Evolutionary conservation across 2,797 vertebrate species (phyloP), one percentile per base, ranked within the genome.

Genomic region (Malurus splendens): DNA sequence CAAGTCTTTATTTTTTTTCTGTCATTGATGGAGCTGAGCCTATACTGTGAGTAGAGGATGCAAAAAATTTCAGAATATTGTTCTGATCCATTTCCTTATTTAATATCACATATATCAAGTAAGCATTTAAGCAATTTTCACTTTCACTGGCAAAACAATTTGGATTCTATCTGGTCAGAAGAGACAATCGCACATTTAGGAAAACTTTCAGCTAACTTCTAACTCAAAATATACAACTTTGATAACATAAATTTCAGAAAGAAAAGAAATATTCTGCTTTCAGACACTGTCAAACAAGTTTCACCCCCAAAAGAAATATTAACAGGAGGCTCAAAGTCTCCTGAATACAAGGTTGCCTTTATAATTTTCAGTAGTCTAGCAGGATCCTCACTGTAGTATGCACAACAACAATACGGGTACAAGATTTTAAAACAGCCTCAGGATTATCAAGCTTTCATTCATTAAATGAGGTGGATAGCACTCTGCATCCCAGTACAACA

Each of bases 401-500:
- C 72, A 90, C 61, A 89, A 86, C 27, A 94, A 36, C 68, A 81
- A 89, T 45, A 55, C 0, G 22, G 41, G 23, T 39, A 60, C 66
- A 48, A 91, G 85, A 76, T 82, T 79, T 90, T 18, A 6, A 81
- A 65, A 81, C 66, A 86, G 56, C 36, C 45, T 90, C 38, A 44
- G 57, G 81, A 82, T 81, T 94, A 90, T 13, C 80, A 86, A 86
- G 77, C 62, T 90, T 87, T 86, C 48, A 78, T 73, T 75, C 78
- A 44, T 54, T 94, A 93, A 70, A 52, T 55, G 86, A 79, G 54
- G 32, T 47, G 82, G 89, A 79, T 64, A 78, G 66, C 67, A 82
- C 54, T 93, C 83, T 67, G 71, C 52, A 59, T 87, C 86, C 76
- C 70, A 62, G 70, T 45, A 75, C 66, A 71, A 81, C 68, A 28